phyloP scores from a whole-genome alignment of 2,113 vertebrate species.

The Electrona antarctica region DNA sequence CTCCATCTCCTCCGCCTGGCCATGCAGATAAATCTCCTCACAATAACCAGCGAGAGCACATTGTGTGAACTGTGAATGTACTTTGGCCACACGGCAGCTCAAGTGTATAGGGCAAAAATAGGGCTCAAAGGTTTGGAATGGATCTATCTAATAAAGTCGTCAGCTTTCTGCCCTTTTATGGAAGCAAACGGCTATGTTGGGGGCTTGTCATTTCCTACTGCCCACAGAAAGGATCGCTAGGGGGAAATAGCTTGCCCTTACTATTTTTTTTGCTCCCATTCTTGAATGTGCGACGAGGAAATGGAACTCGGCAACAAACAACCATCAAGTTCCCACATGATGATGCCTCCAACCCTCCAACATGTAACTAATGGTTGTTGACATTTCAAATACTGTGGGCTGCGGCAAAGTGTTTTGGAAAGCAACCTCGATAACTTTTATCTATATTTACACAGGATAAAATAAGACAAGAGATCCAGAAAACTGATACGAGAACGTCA shows the following conservation, averaged over 20 bases:
- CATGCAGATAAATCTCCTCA: not conserved
- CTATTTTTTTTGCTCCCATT: slow-evolving; percentile 13
- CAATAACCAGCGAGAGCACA: not conserved
- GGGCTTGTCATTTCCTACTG: slow-evolving; percentile 63
- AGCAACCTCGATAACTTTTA: slow-evolving; percentile 12
- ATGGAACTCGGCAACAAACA: slow-evolving; percentile 25
- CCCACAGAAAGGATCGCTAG: slow-evolving; percentile 50
- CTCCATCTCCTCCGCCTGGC: slow-evolving; percentile 11
- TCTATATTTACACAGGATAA: slow-evolving; percentile 20
- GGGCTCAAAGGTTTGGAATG: not conserved
- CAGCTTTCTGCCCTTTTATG: slow-evolving; percentile 77
- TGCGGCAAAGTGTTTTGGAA: not conserved
- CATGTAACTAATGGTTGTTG: slow-evolving; percentile 28
- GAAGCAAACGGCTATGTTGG: slow-evolving; percentile 51
- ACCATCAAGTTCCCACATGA: slow-evolving; percentile 11
- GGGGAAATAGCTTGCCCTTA: slow-evolving; percentile 58
- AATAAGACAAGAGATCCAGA: not conserved
- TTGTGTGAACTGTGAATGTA: not conserved
- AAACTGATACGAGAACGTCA: not conserved
- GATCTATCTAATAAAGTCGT: slow-evolving; percentile 14
- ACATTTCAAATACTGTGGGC: slow-evolving; percentile 30
- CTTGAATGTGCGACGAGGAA: slow-evolving; percentile 16
- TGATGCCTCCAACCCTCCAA: slow-evolving; percentile 4
- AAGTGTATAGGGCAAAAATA: not conserved
- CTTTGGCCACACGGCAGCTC: not conserved